These are phyloP conservation scores for Drosophila rellima DNA, from an alignment of 2,888 invertebrate species.

Conservation along the genomic window DNA sequence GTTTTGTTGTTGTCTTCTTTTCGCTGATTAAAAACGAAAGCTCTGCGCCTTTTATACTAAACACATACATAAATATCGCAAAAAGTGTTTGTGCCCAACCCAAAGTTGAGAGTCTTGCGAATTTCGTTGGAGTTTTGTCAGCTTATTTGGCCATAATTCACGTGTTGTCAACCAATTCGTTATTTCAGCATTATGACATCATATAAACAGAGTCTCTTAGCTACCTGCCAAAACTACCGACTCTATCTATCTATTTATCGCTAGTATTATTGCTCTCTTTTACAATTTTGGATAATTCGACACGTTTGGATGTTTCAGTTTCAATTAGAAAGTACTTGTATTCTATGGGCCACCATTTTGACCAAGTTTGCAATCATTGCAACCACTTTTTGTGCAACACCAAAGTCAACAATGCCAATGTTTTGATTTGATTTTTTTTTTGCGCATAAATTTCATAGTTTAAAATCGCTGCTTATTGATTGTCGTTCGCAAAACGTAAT, in stretches of 20 bases:
- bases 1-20: constrained; percentile 14
- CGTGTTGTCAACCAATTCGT: constrained; percentile 66
- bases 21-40: constrained; percentile 77
- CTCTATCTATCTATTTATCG: not conserved
- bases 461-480: constrained; percentile 55
- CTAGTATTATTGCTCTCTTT: constrained; percentile 11
- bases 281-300: constrained; percentile 28
- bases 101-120: constrained; percentile 43
- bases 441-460: constrained; percentile 39
- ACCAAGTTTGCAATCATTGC: not conserved
- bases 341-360: not conserved
- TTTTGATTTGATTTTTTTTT: constrained; percentile 9
- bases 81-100: constrained; percentile 63
- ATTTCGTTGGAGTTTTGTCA: constrained; percentile 41
- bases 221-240: constrained; percentile 18
- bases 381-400: constrained; percentile 35
- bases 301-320: constrained; percentile 40
- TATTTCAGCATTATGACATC: constrained; percentile 72
- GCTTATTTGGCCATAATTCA: constrained; percentile 67
- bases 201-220: constrained; percentile 45
- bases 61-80: constrained; percentile 14
- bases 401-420: constrained; percentile 37
- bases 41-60: constrained; percentile 37
- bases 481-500: constrained; percentile 59
- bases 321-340: constrained; percentile 20